Conservation (phyloP, 2,113 vertebrate genomes). For the Calidris pygmaea region DNA sequence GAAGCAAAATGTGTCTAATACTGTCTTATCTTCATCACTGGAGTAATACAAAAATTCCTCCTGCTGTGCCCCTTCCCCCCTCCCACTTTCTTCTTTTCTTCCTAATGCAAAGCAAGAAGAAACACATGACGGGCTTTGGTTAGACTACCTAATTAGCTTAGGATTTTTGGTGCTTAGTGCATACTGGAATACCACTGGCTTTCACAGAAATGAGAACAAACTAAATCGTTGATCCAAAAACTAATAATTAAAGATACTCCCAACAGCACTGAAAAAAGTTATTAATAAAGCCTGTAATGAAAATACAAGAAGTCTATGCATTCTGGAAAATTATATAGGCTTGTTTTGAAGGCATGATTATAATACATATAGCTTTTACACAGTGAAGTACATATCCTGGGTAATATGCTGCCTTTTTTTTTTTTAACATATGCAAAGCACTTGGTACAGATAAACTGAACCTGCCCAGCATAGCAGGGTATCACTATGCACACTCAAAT, state of each 20-base stretch:
- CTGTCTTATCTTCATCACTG: not conserved
- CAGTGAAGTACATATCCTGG: not conserved
- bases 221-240: not conserved
- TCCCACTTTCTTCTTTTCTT: not conserved
- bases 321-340: not conserved
- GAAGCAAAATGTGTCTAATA: not conserved
- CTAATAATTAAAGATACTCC: not conserved
- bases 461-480: not conserved
- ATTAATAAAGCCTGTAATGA: not conserved
- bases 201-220: conserved; percentile 30
- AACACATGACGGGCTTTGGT: conserved; percentile 51
- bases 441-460: not conserved
- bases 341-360: not conserved
- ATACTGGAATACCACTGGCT: not conserved
- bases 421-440: not conserved
- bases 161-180: conserved; percentile 12
- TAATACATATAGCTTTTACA: conserved; percentile 19
- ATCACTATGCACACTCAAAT: not conserved
- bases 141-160: conserved; percentile 21
- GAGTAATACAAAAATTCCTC: not conserved
- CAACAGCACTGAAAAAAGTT: not conserved
- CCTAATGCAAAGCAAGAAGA: conserved; percentile 42
- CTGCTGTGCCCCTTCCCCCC: not conserved
- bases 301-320: not conserved
- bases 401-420: not conserved